phyloP scores from a whole-genome alignment of 2,113 vertebrate genomes.

The Apus apus region DNA sequence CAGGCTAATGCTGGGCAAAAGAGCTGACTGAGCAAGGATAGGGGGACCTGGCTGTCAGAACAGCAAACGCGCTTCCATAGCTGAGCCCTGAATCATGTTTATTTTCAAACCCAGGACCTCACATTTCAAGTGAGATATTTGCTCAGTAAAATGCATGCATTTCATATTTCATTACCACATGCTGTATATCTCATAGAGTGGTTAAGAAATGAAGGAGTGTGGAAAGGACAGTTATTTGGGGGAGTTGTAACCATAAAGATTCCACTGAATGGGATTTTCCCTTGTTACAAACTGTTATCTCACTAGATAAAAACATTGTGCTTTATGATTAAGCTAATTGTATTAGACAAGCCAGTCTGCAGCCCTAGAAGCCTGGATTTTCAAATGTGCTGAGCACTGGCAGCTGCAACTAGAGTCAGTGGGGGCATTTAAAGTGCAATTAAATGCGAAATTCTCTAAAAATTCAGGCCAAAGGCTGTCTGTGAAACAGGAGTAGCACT shows the following conservation, averaged over 20 bases:
- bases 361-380: slow-evolving; percentile 17
- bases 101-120: not conserved
- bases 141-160: not conserved
- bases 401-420: not conserved
- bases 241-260: slow-evolving; percentile 9
- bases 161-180: slow-evolving; percentile 13
- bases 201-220: slow-evolving; percentile 16
- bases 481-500: not conserved
- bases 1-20: not conserved
- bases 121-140: slow-evolving; percentile 3
- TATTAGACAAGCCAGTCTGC: slow-evolving; percentile 14
- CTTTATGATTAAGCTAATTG: slow-evolving; percentile 51
- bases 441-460: not conserved
- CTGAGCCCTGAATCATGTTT: not conserved
- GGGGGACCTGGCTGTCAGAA: not conserved
- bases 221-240: not conserved
- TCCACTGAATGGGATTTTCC: slow-evolving; percentile 2
- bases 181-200: not conserved
- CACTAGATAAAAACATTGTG: slow-evolving; percentile 35
- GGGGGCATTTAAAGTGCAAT: not conserved
- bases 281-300: slow-evolving; percentile 34
- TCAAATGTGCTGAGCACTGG: slow-evolving; percentile 35
- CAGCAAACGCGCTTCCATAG: not conserved
- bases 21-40: not conserved
- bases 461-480: not conserved